phyloP scores from a whole-genome alignment of 2,113 vertebrate species.

The Tachuris rubrigastra region DNA sequence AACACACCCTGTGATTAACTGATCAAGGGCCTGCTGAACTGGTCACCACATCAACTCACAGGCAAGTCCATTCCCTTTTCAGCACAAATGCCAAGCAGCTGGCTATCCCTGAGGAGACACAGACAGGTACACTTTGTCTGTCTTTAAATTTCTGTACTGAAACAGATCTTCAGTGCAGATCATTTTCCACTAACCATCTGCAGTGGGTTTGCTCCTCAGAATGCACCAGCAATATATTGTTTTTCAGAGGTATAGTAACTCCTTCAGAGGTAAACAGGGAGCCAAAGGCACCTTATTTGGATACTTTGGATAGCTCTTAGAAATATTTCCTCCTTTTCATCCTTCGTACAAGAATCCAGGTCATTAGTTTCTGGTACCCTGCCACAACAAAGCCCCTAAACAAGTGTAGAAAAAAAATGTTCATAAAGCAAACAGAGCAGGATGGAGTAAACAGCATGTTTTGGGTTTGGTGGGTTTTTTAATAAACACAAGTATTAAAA shows the following conservation, averaged over 20 bases:
- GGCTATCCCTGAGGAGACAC: background rate
- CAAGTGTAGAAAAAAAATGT: background rate
- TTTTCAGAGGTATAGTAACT: background rate
- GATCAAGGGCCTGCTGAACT: rapidly evolving
- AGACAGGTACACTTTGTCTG: rapidly evolving
- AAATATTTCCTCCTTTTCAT: background rate
- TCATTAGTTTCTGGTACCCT: background rate
- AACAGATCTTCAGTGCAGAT: background rate
- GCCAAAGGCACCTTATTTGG: background rate
- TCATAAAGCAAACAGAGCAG: background rate
- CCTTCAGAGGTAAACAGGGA: background rate
- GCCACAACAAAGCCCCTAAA: background rate
- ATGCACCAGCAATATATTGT: background rate
- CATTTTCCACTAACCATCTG: background rate
- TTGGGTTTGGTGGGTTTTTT: background rate
- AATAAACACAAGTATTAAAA: background rate
- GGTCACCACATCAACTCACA: rapidly evolving
- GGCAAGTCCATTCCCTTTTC: background rate
- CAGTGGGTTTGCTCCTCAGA: background rate
- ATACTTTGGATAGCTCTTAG: background rate
- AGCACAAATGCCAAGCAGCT: background rate
- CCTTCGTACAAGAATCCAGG: background rate
- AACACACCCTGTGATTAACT: background rate
- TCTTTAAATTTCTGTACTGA: background rate
- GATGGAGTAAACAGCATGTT: background rate